phyloP scores from a whole-genome alignment of 2,113 vertebrate genomes.

The Murina feae region DNA sequence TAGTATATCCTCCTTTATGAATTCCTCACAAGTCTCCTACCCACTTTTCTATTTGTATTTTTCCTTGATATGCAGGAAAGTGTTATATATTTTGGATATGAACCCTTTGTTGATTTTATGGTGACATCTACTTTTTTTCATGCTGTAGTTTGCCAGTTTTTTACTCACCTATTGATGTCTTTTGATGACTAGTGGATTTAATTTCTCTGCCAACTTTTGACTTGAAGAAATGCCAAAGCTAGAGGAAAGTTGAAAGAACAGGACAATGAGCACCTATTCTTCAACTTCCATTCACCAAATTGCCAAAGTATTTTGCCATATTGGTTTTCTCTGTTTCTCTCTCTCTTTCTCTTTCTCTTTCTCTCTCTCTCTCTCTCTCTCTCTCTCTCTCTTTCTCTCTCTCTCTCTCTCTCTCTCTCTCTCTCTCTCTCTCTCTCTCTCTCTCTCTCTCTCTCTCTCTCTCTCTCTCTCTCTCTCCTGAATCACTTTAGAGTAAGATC shows the following conservation, averaged over 20 bases:
- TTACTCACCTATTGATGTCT: too few species aligned
- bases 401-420: background rate
- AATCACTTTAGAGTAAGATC: background rate
- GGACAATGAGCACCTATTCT: background rate
- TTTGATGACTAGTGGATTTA: background rate
- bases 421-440: too few species aligned
- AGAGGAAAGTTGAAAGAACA: background rate
- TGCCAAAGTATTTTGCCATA: background rate
- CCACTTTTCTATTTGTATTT: background rate
- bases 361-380: background rate
- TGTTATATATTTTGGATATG: too few species aligned
- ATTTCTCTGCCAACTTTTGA: background rate
- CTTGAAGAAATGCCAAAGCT: background rate
- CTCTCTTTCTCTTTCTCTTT: background rate
- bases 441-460: too few species aligned
- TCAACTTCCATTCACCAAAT: background rate
- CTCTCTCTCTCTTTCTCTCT: background rate
- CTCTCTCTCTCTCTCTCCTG: too few species aligned
- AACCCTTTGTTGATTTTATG: too few species aligned
- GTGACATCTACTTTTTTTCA: too few species aligned
- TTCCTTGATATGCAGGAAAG: too few species aligned
- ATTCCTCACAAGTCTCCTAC: too few species aligned
- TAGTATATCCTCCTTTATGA: too few species aligned
- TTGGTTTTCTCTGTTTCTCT: background rate
- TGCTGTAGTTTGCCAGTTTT: too few species aligned